Percentiles rank a stretch among this genome's conserved stretches.
Evolutionary conservation across 2,113 vertebrate genomes (phyloP).

Genomic region (Tenebrosternarchus preto): DNA sequence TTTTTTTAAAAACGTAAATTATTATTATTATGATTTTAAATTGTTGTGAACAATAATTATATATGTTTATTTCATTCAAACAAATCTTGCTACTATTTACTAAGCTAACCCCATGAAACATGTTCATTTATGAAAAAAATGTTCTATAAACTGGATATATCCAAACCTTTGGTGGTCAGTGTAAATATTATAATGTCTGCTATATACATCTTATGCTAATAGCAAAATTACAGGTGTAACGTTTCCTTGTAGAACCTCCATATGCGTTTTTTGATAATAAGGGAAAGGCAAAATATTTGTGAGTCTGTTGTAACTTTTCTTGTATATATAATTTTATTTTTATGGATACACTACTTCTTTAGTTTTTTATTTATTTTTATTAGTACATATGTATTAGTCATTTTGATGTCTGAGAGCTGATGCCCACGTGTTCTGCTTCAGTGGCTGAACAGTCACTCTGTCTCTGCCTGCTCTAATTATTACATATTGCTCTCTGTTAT

Average conservation of each 20-base stretch:
- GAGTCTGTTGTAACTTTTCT: background rate
- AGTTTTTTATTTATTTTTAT: slow-evolving; percentile 3
- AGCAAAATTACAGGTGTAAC: too few relatives aligned
- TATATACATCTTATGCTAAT: too few relatives aligned
- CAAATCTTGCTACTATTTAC: too few relatives aligned
- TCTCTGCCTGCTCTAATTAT: slow-evolving; percentile 28
- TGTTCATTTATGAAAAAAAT: too few relatives aligned
- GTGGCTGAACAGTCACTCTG: slow-evolving; percentile 45
- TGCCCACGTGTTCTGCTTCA: slow-evolving; percentile 7
- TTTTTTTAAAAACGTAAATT: too few relatives aligned
- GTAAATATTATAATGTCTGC: too few relatives aligned
- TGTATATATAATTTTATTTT: background rate
- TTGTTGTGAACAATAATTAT: too few relatives aligned
- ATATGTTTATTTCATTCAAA: too few relatives aligned
- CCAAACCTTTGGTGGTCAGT: too few relatives aligned
- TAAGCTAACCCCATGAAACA: too few relatives aligned
- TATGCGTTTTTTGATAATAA: background rate
- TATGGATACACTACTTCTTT: background rate
- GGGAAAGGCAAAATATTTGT: background rate
- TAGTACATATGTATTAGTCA: slow-evolving; percentile 19
- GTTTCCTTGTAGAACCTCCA: background rate
- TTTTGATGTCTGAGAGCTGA: slow-evolving; percentile 18
- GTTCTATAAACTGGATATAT: too few relatives aligned
- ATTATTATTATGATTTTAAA: too few relatives aligned
- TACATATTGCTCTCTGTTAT: slow-evolving; percentile 35